Evolutionary conservation across 1,140 invertebrate species (phyloP).

Genomic region (Apis laboriosa): DNA sequence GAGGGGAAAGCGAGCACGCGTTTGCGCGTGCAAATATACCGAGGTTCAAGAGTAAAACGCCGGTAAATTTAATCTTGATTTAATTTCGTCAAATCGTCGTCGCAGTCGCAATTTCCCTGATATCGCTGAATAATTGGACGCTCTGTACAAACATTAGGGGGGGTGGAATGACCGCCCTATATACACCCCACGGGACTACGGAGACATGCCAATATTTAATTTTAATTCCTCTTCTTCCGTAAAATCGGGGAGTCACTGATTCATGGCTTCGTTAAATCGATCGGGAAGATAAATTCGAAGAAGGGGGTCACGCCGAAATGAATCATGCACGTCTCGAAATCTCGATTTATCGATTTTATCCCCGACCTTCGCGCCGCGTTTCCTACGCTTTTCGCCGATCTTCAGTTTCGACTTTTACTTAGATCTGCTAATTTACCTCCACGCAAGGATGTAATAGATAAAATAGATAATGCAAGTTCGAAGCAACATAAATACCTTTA

Average conservation of each 20-base stretch:
- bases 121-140: conserved; percentile 18
- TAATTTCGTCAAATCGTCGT: background rate
- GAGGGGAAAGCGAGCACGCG: background rate
- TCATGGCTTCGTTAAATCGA: conserved; percentile 19
- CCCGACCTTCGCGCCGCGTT: background rate
- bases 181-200: background rate
- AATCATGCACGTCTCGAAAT: background rate
- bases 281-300: conserved; percentile 30
- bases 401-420: too few relatives aligned
- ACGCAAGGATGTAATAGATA: too few relatives aligned
- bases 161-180: conserved; percentile 9
- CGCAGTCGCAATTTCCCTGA: background rate
- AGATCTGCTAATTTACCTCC: too few relatives aligned
- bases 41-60: background rate
- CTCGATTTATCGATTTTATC: conserved; percentile 32
- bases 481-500: too few relatives aligned
- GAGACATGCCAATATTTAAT: conserved; percentile 31
- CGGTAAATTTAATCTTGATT: conserved; percentile 5
- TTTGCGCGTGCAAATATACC: background rate
- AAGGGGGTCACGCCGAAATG: background rate
- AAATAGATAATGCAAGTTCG: too few relatives aligned
- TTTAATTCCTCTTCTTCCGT: conserved; percentile 17
- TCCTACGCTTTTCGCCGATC: too few relatives aligned
- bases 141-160: conserved; percentile 13
- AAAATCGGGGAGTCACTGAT: background rate